These are phyloP conservation scores for Centruroides sculpturatus DNA, from an alignment of 1,140 invertebrate genomes.

Conservation along the genomic window DNA sequence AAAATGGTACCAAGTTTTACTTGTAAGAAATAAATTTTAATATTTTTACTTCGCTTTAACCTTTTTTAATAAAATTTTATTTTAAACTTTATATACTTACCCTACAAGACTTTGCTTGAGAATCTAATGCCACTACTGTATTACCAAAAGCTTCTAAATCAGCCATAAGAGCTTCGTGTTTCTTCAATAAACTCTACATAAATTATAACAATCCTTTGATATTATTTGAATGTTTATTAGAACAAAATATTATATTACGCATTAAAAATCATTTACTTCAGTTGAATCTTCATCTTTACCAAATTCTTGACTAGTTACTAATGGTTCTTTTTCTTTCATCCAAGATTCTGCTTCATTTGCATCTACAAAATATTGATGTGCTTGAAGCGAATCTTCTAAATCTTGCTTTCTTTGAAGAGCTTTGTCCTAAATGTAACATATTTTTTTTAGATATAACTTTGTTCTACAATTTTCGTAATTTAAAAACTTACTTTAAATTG, in stretches of 20 bases:
- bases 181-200: slow-evolving; percentile 68
- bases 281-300: slow-evolving; percentile 98
- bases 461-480: not conserved
- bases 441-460: not conserved
- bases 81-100: not conserved
- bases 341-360: slow-evolving; percentile 97
- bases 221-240: no score
- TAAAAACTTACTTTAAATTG: slow-evolving; percentile 56
- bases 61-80: not conserved
- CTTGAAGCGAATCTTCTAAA: slow-evolving; percentile 92
- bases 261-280: slow-evolving; percentile 35
- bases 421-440: slow-evolving; percentile 28
- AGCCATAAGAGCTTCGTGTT: slow-evolving; percentile 91
- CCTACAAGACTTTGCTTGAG: slow-evolving; percentile 77
- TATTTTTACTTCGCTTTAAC: no score
- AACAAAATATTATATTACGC: no score
- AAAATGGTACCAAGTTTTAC: no score
- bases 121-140: slow-evolving; percentile 72
- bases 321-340: slow-evolving; percentile 98
- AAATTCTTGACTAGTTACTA: slow-evolving; percentile 81
- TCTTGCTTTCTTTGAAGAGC: slow-evolving; percentile 78
- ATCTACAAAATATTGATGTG: slow-evolving; percentile 97
- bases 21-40: no score
- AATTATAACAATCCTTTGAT: not conserved
- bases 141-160: slow-evolving; percentile 94